These are phyloP conservation scores for Lycaena phlaeas DNA, from an alignment of 2,888 invertebrate genomes.

Conservation along the genomic window DNA sequence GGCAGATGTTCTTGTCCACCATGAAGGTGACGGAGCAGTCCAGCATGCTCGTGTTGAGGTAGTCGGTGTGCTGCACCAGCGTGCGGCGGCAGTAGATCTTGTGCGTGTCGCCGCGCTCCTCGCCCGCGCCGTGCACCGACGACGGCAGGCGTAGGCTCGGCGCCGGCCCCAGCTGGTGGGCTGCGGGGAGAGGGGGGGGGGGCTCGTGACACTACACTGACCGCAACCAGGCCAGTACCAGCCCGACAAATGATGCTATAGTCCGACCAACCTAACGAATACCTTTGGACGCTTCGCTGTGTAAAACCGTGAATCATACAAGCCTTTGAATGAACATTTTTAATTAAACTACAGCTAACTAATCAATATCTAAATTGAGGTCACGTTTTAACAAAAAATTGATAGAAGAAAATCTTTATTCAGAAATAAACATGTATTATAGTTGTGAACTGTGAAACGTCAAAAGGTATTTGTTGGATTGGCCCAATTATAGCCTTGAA, in stretches of 20 bases:
- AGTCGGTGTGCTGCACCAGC: constrained; percentile 78
- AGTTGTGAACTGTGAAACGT: no score
- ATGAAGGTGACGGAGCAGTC: constrained; percentile 86
- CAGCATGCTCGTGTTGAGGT: constrained; percentile 81
- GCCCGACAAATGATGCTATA: neutral
- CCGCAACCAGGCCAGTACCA: neutral
- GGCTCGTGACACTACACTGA: neutral
- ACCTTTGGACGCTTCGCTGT: no score
- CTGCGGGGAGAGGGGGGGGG: neutral
- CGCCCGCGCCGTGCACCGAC: constrained; percentile 19
- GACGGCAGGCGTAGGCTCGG: constrained; percentile 22
- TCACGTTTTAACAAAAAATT: no score
- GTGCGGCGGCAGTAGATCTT: constrained; percentile 81
- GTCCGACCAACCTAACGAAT: no score
- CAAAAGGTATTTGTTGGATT: no score
- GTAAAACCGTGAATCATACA: no score
- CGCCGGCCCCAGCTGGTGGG: neutral
- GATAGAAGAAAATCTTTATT: no score
- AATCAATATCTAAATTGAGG: no score
- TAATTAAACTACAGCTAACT: no score
- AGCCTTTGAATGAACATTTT: no score
- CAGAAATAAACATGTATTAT: no score
- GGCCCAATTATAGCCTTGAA: no score
- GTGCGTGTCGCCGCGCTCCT: constrained; percentile 38
- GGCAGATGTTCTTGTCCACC: constrained; percentile 85